Evolutionary conservation across 2,797 vertebrate genomes (phyloP).

Genomic region (Podarcis lilfordi): DNA sequence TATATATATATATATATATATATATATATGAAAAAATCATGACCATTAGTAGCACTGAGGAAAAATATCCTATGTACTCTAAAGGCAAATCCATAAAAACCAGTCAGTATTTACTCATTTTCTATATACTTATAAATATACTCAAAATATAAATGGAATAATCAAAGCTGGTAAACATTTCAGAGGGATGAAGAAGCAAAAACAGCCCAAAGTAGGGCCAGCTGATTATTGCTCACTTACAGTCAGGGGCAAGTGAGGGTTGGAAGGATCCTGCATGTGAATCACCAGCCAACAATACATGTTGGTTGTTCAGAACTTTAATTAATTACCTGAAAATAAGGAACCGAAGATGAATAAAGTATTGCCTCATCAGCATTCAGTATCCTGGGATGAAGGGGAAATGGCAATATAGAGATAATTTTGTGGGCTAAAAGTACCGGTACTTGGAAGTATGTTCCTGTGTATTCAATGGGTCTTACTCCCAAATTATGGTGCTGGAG

Average conservation of each 20-base stretch:
- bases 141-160: conserved; percentile 7
- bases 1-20: no score
- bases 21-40: neutral
- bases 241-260: neutral
- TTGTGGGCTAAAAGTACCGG: neutral
- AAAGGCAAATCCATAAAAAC: neutral
- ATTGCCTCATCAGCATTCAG: conserved; percentile 11
- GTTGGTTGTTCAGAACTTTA: conserved; percentile 10
- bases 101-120: conserved; percentile 24
- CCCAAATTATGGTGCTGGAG: no score
- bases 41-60: no score
- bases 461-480: neutral
- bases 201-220: neutral
- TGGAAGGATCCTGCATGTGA: neutral
- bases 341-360: neutral
- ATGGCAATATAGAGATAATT: neutral
- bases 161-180: neutral
- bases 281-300: neutral
- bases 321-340: conserved; percentile 22
- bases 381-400: conserved; percentile 10
- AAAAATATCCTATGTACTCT: neutral
- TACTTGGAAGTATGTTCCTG: neutral
- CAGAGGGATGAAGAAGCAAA: neutral
- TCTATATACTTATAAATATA: neutral
- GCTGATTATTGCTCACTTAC: neutral